These are phyloP conservation scores for Aix galericulata DNA, from an alignment of 2,113 vertebrate genomes.

Conservation along the genomic window DNA sequence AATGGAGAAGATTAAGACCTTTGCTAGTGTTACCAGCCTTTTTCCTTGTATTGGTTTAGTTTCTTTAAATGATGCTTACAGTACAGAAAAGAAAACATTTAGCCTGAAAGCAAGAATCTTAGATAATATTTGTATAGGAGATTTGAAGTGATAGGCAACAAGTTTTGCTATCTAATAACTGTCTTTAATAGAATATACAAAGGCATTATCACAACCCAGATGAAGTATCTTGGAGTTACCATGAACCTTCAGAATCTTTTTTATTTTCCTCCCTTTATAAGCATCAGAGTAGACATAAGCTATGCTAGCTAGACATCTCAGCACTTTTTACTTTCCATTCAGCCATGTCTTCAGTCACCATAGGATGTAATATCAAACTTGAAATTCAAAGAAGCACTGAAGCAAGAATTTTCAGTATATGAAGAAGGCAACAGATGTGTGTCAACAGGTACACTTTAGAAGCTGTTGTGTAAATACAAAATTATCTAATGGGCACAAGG, in stretches of 20 bases:
- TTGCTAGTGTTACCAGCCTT: neutral
- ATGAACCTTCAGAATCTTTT: neutral
- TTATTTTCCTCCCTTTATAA: neutral
- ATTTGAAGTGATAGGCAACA: constrained; percentile 1
- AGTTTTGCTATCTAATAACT: neutral
- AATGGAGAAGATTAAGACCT: neutral
- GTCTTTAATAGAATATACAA: neutral
- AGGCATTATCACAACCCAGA: neutral
- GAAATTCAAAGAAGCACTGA: neutral
- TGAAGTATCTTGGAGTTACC: neutral
- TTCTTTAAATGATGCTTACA: neutral
- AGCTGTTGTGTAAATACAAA: neutral
- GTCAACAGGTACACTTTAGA: neutral
- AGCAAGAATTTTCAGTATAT: neutral
- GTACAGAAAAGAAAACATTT: neutral
- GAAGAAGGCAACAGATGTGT: neutral
- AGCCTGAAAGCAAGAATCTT: neutral
- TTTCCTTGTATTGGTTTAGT: neutral
- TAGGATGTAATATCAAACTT: neutral
- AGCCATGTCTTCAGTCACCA: neutral
- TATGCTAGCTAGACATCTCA: neutral
- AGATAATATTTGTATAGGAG: neutral
- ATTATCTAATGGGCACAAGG: neutral
- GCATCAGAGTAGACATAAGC: neutral
- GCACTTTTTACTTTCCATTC: neutral